Percentiles rank a stretch among this genome's conserved stretches.
phyloP scores from a whole-genome alignment of 1,140 invertebrate genomes.

The Brachionus koreanus region DNA sequence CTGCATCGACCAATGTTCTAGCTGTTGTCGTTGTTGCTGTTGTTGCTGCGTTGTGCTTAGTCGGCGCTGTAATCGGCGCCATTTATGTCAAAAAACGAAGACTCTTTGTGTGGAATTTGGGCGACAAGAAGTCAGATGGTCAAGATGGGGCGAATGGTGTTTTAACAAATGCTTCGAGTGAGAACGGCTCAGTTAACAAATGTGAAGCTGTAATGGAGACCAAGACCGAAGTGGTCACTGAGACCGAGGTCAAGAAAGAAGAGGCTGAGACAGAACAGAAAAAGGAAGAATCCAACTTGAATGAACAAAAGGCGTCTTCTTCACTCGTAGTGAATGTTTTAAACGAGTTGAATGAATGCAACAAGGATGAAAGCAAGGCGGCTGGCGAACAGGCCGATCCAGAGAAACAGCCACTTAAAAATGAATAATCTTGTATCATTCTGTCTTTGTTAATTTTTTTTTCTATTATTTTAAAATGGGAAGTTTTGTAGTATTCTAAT shows the following conservation, averaged over 20 bases:
- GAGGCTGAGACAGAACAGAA: not conserved
- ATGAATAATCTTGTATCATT: constrained; percentile 8
- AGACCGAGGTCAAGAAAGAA: not conserved
- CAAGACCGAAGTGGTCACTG: not conserved
- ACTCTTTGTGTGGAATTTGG: constrained; percentile 16
- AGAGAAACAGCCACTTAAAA: constrained; percentile 9
- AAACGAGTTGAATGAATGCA: constrained; percentile 36
- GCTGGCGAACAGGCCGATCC: not conserved
- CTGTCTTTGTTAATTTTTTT: constrained; percentile 7
- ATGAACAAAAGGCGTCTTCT: not conserved
- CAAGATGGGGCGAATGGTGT: constrained; percentile 25
- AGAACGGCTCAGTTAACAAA: constrained; percentile 10
- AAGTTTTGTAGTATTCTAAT: constrained; percentile 15
- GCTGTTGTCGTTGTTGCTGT: not conserved
- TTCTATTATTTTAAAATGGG: not conserved
- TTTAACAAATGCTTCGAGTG: constrained; percentile 26
- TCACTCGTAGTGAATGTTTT: constrained; percentile 40
- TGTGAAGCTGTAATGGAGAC: not conserved
- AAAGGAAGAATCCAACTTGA: not conserved
- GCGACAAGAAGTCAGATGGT: not conserved
- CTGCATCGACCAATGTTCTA: not conserved
- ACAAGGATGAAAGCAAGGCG: not conserved
- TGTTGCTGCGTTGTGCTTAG: not conserved
- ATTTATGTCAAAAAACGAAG: constrained; percentile 26
- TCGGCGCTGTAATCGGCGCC: not conserved